Evolutionary conservation across 2,113 vertebrate species (phyloP).

Genomic region (Centropristis striata): DNA sequence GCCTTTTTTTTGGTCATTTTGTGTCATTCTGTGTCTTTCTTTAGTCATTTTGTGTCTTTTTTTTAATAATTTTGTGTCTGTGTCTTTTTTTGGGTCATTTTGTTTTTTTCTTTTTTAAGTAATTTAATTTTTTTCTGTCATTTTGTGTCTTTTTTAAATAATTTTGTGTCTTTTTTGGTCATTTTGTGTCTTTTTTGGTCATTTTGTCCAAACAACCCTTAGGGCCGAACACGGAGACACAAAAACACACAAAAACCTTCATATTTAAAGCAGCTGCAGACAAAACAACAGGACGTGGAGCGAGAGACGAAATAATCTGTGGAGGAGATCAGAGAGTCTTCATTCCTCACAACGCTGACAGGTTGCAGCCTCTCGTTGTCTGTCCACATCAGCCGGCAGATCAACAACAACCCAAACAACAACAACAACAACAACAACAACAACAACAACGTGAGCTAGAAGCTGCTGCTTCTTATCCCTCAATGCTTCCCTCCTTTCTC

Average conservation of each 20-base stretch:
- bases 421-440: constrained; percentile 19
- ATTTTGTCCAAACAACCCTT: too few species aligned
- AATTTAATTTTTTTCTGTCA: too few species aligned
- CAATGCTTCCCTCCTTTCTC: constrained; percentile 40
- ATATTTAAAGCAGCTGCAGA: constrained; percentile 52
- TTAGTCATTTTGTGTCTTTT: too few species aligned
- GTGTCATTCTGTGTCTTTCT: too few species aligned
- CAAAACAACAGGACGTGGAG: constrained; percentile 67
- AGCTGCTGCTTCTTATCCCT: constrained; percentile 42
- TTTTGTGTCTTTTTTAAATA: too few species aligned
- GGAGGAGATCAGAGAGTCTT: constrained; percentile 50
- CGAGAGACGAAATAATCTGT: constrained; percentile 61
- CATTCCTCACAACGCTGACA: constrained; percentile 69
- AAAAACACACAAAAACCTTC: constrained; percentile 19
- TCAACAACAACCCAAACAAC: constrained; percentile 25
- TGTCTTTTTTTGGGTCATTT: too few species aligned
- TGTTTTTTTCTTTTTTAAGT: too few species aligned
- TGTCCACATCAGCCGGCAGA: constrained; percentile 39
- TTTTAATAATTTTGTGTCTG: too few species aligned
- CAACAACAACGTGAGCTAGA: constrained; percentile 20
- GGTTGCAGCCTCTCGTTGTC: constrained; percentile 57
- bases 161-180: too few species aligned
- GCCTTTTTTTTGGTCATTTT: too few species aligned
- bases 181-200: too few species aligned
- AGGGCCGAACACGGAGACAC: constrained; percentile 6